Percentiles rank a stretch among this genome's conserved stretches.
Evolutionary conservation across 2,888 invertebrate species (phyloP).

Genomic region (Agrochola macilenta): DNA sequence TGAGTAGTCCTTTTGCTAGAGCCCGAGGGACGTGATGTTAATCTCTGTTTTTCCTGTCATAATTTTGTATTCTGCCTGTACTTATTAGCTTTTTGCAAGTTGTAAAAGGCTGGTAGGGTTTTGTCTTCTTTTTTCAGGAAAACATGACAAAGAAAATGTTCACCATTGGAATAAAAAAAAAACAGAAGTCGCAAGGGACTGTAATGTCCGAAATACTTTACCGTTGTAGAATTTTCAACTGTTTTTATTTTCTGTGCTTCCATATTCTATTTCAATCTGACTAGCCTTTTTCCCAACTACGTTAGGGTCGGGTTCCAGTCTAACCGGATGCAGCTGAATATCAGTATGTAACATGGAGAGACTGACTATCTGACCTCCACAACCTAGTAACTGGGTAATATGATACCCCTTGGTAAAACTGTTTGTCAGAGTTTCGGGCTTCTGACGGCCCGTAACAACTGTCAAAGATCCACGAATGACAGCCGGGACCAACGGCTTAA

Average conservation of each 20-base stretch:
- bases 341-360: no score
- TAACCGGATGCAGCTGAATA: no score
- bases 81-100: constrained; percentile 53
- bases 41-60: constrained; percentile 66
- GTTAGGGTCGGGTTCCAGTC: no score
- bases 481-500: no score
- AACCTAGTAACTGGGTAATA: no score
- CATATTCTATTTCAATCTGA: not conserved
- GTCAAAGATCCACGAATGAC: no score
- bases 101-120: constrained; percentile 25
- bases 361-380: no score
- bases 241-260: not conserved
- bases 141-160: constrained; percentile 21
- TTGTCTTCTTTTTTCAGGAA: constrained; percentile 34
- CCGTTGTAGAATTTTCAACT: not conserved
- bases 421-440: no score
- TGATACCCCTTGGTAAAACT: no score
- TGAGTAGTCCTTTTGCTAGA: constrained; percentile 78
- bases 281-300: no score
- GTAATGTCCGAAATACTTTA: not conserved
- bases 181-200: not conserved
- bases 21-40: constrained; percentile 66
- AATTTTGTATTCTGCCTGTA: constrained; percentile 58
- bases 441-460: no score
- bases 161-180: constrained; percentile 28